Evolutionary conservation across 2,113 vertebrate genomes (phyloP).

Genomic region (Callionymus lyra): DNA sequence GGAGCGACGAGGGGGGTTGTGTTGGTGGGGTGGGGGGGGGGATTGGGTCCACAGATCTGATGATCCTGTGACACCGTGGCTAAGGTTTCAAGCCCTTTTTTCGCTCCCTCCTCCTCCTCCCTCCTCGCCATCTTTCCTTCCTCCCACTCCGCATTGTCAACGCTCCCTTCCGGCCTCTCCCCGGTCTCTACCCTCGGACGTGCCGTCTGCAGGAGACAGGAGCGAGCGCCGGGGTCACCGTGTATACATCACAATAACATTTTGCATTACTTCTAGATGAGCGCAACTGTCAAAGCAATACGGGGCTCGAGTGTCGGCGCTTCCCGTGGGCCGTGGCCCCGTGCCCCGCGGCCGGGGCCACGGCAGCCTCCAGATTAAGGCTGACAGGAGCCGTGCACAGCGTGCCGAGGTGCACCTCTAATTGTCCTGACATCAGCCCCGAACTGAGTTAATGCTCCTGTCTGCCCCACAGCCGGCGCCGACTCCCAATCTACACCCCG

Average conservation of each 20-base stretch:
- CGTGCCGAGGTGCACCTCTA: conserved; percentile 73
- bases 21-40: too few species aligned
- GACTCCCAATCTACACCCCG: conserved; percentile 13
- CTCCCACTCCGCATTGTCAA: conserved; percentile 26
- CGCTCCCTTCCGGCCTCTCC: conserved; percentile 25
- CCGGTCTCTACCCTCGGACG: conserved; percentile 48
- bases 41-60: conserved; percentile 18
- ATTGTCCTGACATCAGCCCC: conserved; percentile 78
- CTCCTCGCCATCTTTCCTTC: conserved; percentile 25
- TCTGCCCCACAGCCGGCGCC: conserved; percentile 49
- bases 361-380: conserved; percentile 77
- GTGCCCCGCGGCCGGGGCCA: conserved; percentile 49
- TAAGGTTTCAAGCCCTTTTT: conserved; percentile 4
- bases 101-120: conserved; percentile 11
- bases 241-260: conserved; percentile 84
- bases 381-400: conserved; percentile 77
- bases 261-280: conserved; percentile 97
- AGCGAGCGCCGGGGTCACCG: conserved; percentile 68
- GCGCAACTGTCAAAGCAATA: conserved; percentile 97
- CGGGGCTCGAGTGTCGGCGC: conserved; percentile 76
- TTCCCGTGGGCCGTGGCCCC: conserved; percentile 75
- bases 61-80: conserved; percentile 3
- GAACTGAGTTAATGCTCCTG: conserved; percentile 71
- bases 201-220: conserved; percentile 70
- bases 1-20: conserved; percentile 13